Conservation (phyloP, 2,888 invertebrate genomes). For the Orthosia gothica region DNA sequence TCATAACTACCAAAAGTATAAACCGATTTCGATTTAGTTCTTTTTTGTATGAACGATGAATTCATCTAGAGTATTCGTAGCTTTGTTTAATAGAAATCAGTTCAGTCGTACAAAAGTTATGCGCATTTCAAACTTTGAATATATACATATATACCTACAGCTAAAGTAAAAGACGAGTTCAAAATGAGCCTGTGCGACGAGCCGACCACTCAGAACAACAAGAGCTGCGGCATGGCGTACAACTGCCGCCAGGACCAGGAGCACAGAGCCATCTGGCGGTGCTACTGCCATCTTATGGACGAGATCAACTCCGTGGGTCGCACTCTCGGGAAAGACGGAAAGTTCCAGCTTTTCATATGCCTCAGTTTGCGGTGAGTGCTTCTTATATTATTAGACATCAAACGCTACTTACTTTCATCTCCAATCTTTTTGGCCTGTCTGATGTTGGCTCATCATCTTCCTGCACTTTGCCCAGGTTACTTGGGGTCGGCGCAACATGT, state of each 20-base stretch:
- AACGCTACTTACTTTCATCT: background rate
- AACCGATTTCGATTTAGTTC: too few species aligned
- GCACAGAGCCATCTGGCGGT: conserved; percentile 95
- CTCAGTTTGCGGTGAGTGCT: conserved; percentile 96
- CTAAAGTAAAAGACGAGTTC: conserved; percentile 95
- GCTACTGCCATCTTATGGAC: conserved; percentile 97
- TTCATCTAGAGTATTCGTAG: too few species aligned
- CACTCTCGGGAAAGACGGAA: conserved; percentile 99
- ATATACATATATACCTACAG: conserved; percentile 82
- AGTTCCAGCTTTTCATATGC: conserved; percentile 99
- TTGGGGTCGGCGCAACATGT: too few species aligned
- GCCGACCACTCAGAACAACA: conserved; percentile 78
- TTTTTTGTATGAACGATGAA: too few species aligned
- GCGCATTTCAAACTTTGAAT: too few species aligned
- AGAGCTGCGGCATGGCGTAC: conserved; percentile 84
- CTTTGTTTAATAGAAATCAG: too few species aligned
- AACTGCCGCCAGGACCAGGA: conserved; percentile 89
- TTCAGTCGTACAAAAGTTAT: too few species aligned
- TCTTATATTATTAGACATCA: background rate
- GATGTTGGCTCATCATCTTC: too few species aligned
- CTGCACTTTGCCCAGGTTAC: too few species aligned
- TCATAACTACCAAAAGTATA: too few species aligned
- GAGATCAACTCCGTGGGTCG: conserved; percentile 96
- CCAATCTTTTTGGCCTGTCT: too few species aligned
- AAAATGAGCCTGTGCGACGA: conserved; percentile 94